Conservation (phyloP, 2,113 vertebrate species). For the Oostethus manadensis region DNA sequence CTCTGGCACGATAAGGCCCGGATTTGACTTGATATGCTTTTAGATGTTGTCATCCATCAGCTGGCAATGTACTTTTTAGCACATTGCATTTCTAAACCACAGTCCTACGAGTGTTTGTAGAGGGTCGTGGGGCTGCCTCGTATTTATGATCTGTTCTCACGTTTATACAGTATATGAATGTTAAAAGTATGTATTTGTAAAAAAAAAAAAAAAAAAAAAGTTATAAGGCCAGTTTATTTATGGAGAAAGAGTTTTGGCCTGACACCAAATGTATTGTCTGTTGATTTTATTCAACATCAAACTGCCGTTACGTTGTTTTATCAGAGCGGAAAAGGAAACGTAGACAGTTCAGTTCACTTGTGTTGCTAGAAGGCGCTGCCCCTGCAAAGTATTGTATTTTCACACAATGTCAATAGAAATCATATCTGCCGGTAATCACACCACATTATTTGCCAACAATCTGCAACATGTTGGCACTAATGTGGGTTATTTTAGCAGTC, state of each 20-base stretch:
- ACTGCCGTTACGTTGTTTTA: slow-evolving; percentile 40
- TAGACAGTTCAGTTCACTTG: background rate
- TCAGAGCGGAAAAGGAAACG: slow-evolving; percentile 9
- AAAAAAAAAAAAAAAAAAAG: slow-evolving; percentile 1
- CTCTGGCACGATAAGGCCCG: slow-evolving; percentile 14
- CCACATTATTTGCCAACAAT: background rate
- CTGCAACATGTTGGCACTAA: background rate
- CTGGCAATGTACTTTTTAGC: slow-evolving; percentile 41
- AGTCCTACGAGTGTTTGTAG: slow-evolving; percentile 53
- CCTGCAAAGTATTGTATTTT: slow-evolving; percentile 7
- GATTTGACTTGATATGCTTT: slow-evolving; percentile 16
- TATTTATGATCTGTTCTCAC: slow-evolving; percentile 63
- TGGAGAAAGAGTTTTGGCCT: slow-evolving; percentile 37
- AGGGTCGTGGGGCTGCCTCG: slow-evolving; percentile 30
- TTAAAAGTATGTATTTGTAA: slow-evolving; percentile 7
- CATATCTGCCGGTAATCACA: background rate
- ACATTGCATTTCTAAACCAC: slow-evolving; percentile 39
- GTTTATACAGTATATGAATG: slow-evolving; percentile 9
- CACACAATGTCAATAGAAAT: background rate
- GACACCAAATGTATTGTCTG: slow-evolving; percentile 38
- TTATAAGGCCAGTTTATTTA: slow-evolving; percentile 63
- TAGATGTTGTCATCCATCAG: slow-evolving; percentile 29
- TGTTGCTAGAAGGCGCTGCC: slow-evolving; percentile 8
- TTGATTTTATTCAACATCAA: slow-evolving; percentile 5
- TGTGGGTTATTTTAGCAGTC: slow-evolving; percentile 4